Evolutionary conservation across 92 coral and sea anemone genomes (phyloP), one percentile per base, ranked within the genome.

Genomic region (Epizoanthus ramosus): DNA sequence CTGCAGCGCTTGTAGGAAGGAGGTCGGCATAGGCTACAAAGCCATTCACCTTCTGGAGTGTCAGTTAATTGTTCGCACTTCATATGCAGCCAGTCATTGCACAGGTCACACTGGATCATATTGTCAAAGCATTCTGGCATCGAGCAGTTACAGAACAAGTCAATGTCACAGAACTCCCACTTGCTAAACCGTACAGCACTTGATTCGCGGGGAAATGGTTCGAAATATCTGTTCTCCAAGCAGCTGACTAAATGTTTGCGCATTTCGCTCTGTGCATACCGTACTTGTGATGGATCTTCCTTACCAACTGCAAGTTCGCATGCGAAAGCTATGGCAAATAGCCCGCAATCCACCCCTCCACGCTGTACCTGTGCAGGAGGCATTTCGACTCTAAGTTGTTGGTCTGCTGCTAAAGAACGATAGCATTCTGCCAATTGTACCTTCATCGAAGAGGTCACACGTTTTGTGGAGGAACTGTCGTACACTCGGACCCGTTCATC

Each of bases 101-200:
- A 87, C 25, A 87, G 70, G 35, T 87, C 83, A 63, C 83, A 87
- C 68, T 81, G 81, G 82, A 81, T 73, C 86, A 87, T 81, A 68
- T 87, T 33, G 75, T 81, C 90, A 67, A 60, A 80, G 86, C 87
- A 72, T 73, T 87, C 86, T 50, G 86, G 90, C 86, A 72, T 87
- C 56, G 65, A 63, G 75, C 90, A 87, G 50, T 54, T 31, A 87
- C 75, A 87, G 71, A 87, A 87, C 76, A 79, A 64, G 74, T 72
- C 89, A 41, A 86, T 80, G 67, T 71, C 89, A 80, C 47, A 63
- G 65, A 53, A 45, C 69, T 72, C 68, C 68, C 63, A 65, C 58
- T 54, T 74, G 84, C 45, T 68, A 58, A 61, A 22, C 68, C 63
- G 54, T 66, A 39, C 41, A 70, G 60, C 59, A 68, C 54, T 74